Conservation (phyloP, 2,888 invertebrate genomes). For the Marronus borbonicus region DNA sequence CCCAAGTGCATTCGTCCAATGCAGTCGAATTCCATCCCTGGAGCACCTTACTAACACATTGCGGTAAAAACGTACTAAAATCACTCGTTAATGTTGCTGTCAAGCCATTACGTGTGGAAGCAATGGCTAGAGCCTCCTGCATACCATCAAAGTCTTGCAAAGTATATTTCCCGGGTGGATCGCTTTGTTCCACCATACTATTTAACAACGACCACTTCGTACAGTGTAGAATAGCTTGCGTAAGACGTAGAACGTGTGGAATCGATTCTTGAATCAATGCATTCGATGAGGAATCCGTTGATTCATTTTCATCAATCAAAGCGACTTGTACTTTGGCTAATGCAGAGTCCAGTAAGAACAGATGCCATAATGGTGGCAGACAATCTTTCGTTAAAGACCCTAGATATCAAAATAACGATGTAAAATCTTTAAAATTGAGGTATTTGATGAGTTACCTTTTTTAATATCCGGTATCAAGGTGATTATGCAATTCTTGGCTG, state of each 20-base stretch:
- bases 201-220: slow-evolving; percentile 69
- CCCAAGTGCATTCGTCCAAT: slow-evolving; percentile 76
- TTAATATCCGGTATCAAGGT: slow-evolving; percentile 72
- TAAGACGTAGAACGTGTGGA: slow-evolving; percentile 78
- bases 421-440: too few species aligned
- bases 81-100: slow-evolving; percentile 70
- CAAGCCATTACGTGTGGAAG: slow-evolving; percentile 67
- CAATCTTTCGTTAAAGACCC: slow-evolving; percentile 68
- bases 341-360: slow-evolving; percentile 83
- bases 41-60: slow-evolving; percentile 73
- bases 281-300: slow-evolving; percentile 67
- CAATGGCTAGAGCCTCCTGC: slow-evolving; percentile 70
- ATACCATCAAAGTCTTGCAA: slow-evolving; percentile 69
- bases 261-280: slow-evolving; percentile 75
- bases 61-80: slow-evolving; percentile 73
- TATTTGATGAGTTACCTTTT: slow-evolving; percentile 59
- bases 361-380: slow-evolving; percentile 81
- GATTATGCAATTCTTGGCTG: slow-evolving; percentile 77
- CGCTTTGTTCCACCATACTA: slow-evolving; percentile 66
- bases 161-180: slow-evolving; percentile 69
- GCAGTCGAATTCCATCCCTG: slow-evolving; percentile 77
- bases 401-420: slow-evolving; percentile 37
- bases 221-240: slow-evolving; percentile 78
- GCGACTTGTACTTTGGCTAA: slow-evolving; percentile 82
- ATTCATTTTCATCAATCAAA: slow-evolving; percentile 71